Evolutionary conservation across 2,113 vertebrate genomes (phyloP), one percentile per base, ranked within the genome.

Genomic region (Phoxinus phoxinus): DNA sequence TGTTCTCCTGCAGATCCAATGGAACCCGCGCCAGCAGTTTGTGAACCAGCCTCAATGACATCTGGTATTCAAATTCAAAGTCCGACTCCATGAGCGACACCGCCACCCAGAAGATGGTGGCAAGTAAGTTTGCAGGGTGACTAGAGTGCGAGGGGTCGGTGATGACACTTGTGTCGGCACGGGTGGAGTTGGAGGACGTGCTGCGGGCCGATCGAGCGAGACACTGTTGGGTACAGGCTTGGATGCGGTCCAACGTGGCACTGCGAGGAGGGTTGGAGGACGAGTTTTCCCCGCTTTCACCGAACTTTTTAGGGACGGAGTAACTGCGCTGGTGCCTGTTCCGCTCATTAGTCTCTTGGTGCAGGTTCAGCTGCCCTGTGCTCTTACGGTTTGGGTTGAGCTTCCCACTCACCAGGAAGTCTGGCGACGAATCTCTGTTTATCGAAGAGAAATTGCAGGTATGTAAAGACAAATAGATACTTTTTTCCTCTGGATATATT

Each of bases 11-110:
- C 93, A 98, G 95, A 91, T 99, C 98, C 19, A 99, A 93, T 0
- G 98, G 98, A 89, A 99, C 96, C 89, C 98, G 94, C 75, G 97
- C 95, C 87, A 99, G 94, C 8, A 99, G 94, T 90, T 98, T 97
- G 90, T 96, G 97, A 87, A 99, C 92, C 10, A 99, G 94, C 44
- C 97, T 92, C 74, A 99, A 92, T 1, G 98, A 97, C 98, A 99
- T 99, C 46, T 99, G 95, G 86, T 99, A 99, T 86, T 99, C 98
- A 91, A 99, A 99, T 91, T 99, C 98, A 93, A 99, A 99, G 92
- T 99, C 98, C 0, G 98, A 99, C 92, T 99, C 98, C 97, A 99
- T 99, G 89, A 99, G 95, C 30, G 98, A 97, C 67, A 99, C 96
- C 0, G 97, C 96, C 85, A 99, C 97, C 98, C 98, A 99, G 91